phyloP scores from a whole-genome alignment of 2,888 invertebrate genomes.

The Bembecia ichneumoniformis region DNA sequence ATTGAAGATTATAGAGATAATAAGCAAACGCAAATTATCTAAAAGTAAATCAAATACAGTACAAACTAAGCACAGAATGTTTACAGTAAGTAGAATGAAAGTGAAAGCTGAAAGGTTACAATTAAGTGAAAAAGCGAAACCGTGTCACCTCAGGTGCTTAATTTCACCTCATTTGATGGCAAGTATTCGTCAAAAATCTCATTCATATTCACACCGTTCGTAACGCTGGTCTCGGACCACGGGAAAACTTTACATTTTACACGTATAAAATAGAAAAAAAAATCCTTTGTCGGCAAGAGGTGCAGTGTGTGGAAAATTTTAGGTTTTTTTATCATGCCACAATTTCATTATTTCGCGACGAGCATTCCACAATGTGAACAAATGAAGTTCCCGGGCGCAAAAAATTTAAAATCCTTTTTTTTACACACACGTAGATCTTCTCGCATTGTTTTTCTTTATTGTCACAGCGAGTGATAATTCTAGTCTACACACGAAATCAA shows the following conservation, averaged over 20 bases:
- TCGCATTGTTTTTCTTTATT: too few species aligned
- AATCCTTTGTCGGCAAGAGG: neutral
- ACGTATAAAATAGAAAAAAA: neutral
- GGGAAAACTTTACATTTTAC: neutral
- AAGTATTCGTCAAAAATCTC: neutral
- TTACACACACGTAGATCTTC: neutral
- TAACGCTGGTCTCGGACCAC: neutral
- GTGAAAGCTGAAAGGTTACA: neutral
- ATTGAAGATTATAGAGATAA: too few species aligned
- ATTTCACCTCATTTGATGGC: neutral
- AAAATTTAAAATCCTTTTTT: neutral
- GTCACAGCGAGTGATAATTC: too few species aligned
- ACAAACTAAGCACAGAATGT: neutral
- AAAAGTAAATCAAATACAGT: too few species aligned
- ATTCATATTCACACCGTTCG: neutral
- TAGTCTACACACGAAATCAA: too few species aligned
- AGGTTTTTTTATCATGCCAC: neutral
- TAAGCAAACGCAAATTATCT: too few species aligned
- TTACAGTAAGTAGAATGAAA: neutral
- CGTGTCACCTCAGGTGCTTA: neutral
- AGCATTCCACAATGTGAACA: neutral
- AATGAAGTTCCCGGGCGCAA: neutral
- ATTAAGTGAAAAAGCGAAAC: neutral
- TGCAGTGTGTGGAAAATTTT: neutral
- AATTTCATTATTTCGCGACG: neutral